These are phyloP conservation scores for Hoplostethus mediterraneus DNA, from an alignment of 2,797 vertebrate genomes.

Conservation along the genomic window DNA sequence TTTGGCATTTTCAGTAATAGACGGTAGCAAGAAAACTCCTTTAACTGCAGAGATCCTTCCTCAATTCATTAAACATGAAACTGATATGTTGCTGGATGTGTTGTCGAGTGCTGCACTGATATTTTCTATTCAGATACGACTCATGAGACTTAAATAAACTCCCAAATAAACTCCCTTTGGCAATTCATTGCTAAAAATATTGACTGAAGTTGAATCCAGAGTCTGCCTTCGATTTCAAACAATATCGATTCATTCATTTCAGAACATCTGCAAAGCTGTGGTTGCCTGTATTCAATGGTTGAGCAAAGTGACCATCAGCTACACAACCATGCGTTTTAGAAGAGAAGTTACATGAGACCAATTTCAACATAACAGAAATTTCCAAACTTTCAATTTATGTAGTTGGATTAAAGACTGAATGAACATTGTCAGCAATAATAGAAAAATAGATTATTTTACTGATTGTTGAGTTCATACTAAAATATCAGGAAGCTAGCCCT, in stretches of 20 bases:
- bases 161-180: slow-evolving; percentile 75
- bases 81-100: slow-evolving; percentile 77
- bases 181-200: slow-evolving; percentile 62
- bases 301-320: background rate
- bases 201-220: slow-evolving; percentile 29
- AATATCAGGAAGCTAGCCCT: background rate
- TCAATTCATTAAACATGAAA: slow-evolving; percentile 75
- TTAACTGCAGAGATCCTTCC: slow-evolving; percentile 72
- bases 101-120: slow-evolving; percentile 83
- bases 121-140: slow-evolving; percentile 79
- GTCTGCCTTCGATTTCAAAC: slow-evolving; percentile 16
- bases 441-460: too few species aligned
- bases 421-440: too few species aligned
- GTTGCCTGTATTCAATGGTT: slow-evolving; percentile 1
- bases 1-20: slow-evolving; percentile 67
- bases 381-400: background rate
- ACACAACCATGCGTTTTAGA: slow-evolving; percentile 4
- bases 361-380: background rate
- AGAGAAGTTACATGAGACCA: background rate
- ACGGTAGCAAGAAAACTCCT: slow-evolving; percentile 63
- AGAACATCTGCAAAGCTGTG: slow-evolving; percentile 17
- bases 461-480: background rate
- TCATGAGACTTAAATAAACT: slow-evolving; percentile 78
- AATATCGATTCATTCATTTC: slow-evolving; percentile 11
- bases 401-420: background rate